Conservation (phyloP, 2,888 invertebrate species). For the Troides helena region DNA sequence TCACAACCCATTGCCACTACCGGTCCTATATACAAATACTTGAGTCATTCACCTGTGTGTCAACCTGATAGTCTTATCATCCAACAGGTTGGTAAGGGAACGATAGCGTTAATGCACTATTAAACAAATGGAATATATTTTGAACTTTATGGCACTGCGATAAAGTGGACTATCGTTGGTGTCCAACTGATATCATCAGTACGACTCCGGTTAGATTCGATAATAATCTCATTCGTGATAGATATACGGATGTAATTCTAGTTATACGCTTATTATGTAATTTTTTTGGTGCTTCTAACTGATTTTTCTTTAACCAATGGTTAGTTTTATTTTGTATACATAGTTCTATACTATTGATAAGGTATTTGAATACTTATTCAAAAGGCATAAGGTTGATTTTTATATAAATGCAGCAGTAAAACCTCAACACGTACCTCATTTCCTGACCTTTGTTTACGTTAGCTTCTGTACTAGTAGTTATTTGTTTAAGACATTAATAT, state of each 20-base stretch:
- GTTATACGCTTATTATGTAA: background rate
- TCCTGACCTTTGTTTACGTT: background rate
- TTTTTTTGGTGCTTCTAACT: background rate
- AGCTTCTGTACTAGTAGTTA: background rate
- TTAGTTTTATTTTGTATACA: background rate
- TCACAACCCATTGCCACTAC: conserved; percentile 42
- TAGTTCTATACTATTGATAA: background rate
- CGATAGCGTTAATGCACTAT: conserved; percentile 19
- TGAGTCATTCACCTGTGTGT: conserved; percentile 65
- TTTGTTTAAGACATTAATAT: too few species aligned
- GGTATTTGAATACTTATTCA: background rate
- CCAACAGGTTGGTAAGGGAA: conserved; percentile 29
- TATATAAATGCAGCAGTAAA: background rate
- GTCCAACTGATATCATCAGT: background rate
- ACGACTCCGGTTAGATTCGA: conserved; percentile 6
- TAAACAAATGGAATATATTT: background rate
- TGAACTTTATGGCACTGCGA: background rate
- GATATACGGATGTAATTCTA: conserved; percentile 16
- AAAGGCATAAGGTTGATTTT: background rate
- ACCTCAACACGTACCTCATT: background rate
- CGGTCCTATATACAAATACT: conserved; percentile 52
- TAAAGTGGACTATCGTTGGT: background rate
- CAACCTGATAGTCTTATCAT: conserved; percentile 41
- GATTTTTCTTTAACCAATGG: background rate
- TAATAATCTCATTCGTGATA: conserved; percentile 11